Base-by-base conservation (phyloP, 1,140 invertebrate species). In the Drosophila dunni region DNA sequence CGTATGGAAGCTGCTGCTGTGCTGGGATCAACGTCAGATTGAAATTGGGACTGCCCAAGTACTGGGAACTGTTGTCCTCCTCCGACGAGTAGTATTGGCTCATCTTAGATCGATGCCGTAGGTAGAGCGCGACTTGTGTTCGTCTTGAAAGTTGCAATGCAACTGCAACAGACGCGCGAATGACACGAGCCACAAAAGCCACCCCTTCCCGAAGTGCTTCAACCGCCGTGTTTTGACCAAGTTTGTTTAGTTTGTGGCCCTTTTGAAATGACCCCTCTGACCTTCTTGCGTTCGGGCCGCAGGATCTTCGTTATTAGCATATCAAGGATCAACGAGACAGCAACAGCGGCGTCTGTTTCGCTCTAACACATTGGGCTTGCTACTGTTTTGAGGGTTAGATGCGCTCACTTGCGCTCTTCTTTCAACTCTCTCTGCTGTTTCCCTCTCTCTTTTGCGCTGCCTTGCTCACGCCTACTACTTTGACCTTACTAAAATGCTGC, bases 231-330 rank as follows among this genome's bases (percentile, higher is more conserved):
- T 48, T 29, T 29, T 84, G 84, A 81, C 84, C 84, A 89, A 89
- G 78, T 89, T 89, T 86, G 71, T 85, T 67, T 68, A 82, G 78
- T 29, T 29, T 6, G 50, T 63, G 84, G 73, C 66, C 76, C 65
- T 13, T 13, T 42, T 76, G 71, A 78, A 88, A 89, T 88, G 84
- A 88, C 84, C 84, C 83, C 67, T 83, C 75, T 75, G 68, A 71
- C 45, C 64, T 53, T 42, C 48, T 11, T 13, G 9, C 11, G 7
- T 24, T 9, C 33, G 34, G 50, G 50, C 50, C 8, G 38, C 42
- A 77, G 83, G 84, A 88, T 88, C 83, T 64, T 83, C 50, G 60
- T 68, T 75, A 88, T 88, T 88, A 88, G 61, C 83, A 89, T 88
- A 83, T 77, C 77, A 84, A 88, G 83, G 83, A 88, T 88, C 83